Evolutionary conservation across 2,888 invertebrate genomes (phyloP), one percentile per base, ranked within the genome.

Genomic region (Chrysomela aeneicollis): DNA sequence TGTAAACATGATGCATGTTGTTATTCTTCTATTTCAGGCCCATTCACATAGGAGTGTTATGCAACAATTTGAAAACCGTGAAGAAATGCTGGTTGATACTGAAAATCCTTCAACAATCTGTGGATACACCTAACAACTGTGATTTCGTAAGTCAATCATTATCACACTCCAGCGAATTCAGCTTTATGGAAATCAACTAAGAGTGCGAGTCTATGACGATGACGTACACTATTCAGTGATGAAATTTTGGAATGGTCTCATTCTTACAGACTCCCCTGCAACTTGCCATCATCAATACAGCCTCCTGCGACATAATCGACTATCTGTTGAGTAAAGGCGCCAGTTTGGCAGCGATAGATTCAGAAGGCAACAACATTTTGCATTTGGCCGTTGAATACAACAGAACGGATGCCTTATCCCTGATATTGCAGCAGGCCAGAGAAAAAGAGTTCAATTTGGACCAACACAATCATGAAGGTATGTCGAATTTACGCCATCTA

Each of bases 201-300:
- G n/a, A n/a, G n/a, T n/a, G n/a, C n/a, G n/a, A n/a, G n/a, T n/a
- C n/a, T n/a, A n/a, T n/a, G n/a, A n/a, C n/a, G n/a, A n/a, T 26
- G 26, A 26, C 5, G 2, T 9, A n/a, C 12, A 50, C 18, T n/a
- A 21, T 50, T 50, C 8, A 18, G 12, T n/a, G 9, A 53, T 46
- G 35, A 26, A 35, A 19, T 52, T 35, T 30, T 46, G 19, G 54
- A 46, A 52, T 61, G 19, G 12, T 32, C 47, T 47, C 64, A 65
- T 42, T 65, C 57, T 77, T 77, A 1, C 81, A 87, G 86, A 84
- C 86, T 0, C 82, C 87, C 0, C 75, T 87, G 0, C 84, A 84
- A 61, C 76, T 87, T 72, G 80, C 86, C 0, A 73, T 87, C 0
- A 59, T 78, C 3, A 42, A 82, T 61, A 75, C 82, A 10, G 73